Percentiles rank a stretch among this genome's conserved stretches.
phyloP scores from a whole-genome alignment of 2,888 invertebrate genomes.

The Phasia obesa region DNA sequence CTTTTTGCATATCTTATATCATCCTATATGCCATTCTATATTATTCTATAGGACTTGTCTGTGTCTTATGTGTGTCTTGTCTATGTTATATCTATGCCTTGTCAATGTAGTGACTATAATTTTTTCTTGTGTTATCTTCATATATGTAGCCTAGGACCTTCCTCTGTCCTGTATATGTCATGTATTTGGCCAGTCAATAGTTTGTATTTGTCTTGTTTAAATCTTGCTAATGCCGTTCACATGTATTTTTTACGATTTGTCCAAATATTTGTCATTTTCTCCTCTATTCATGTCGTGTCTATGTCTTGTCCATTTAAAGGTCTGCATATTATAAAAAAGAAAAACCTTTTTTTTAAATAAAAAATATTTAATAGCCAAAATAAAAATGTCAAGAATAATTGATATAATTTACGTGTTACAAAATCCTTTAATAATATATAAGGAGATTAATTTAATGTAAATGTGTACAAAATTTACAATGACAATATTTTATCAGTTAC shows the following conservation, averaged over 20 bases:
- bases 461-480: too few species aligned
- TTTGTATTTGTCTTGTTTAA: not conserved
- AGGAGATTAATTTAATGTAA: conserved; percentile 24
- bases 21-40: not conserved
- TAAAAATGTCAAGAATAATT: not conserved
- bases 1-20: not conserved
- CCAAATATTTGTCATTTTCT: too few species aligned
- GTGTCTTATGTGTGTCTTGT: not conserved
- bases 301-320: not conserved
- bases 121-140: too few species aligned
- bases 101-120: not conserved
- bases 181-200: too few species aligned
- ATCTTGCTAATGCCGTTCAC: too few species aligned
- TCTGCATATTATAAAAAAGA: too few species aligned
- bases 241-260: too few species aligned
- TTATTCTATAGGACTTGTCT: not conserved
- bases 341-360: too few species aligned
- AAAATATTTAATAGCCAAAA: not conserved
- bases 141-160: too few species aligned
- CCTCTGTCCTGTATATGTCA: too few species aligned
- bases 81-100: not conserved
- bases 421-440: not conserved
- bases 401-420: not conserved
- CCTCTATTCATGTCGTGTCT: not conserved
- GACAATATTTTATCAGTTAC: conserved; percentile 50